Evolutionary conservation across 2,888 invertebrate species (phyloP), one percentile per base, ranked within the genome.

Genomic region (Erebia palarica): DNA sequence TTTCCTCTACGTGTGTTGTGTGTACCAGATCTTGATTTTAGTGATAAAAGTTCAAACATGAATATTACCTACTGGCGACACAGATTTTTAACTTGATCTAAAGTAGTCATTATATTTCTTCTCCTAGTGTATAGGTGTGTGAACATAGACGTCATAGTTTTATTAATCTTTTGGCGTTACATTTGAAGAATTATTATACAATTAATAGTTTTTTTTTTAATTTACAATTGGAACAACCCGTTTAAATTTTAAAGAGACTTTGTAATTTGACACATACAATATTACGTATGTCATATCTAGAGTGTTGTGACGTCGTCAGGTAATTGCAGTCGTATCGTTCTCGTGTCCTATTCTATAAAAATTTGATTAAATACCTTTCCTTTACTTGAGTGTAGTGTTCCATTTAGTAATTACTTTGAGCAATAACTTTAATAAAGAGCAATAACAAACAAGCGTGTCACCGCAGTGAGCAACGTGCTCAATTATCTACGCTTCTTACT

Each of bases 401-500:
- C 60, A 68, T 65, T 70, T 65, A 64, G 68, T 73, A 65, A 70
- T 73, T 70, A 68, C 68, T 73, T 65, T 47, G 65, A 65, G 65
- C 67, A 55, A 68, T 68, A 65, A 49, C 65, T 67, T 47, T 67
- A 67, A 69, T 27, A 10, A 55, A 65, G 65, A 65, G 53, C 53
- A 61, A 18, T 44, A 58, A n/a, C 64, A 59, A 59, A 71, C 68
- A 36, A 61, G 42, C 18, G 47, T 65, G 69, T 68, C 53, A 60
- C 60, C 18, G 59, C 42, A 49, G 13, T 61, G 42, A 63, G 21
- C 21, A 49, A 47, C 14, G 14, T 21, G 14, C 49, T 21, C 63
- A 63, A 63, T 49, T 63, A 63, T 7, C 13, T 10, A 47, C 63
- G 63, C 49, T 49, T 63, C 9, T 49, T 49, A 63, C 21, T 63